These are phyloP conservation scores for Pelodiscus sinensis DNA, from an alignment of 2,113 vertebrate genomes.

Conservation along the genomic window DNA sequence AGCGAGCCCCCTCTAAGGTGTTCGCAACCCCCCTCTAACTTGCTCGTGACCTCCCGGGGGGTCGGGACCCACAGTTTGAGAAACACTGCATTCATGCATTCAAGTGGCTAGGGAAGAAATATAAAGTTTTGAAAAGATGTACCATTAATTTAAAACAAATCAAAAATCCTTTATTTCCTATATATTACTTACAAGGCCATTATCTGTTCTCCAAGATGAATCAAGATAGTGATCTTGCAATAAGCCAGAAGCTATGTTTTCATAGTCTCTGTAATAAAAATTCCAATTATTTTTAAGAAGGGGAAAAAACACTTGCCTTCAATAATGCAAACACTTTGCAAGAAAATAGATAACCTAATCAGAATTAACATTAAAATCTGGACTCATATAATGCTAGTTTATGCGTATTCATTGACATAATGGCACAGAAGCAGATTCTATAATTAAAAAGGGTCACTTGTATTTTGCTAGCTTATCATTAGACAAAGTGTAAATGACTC, in stretches of 20 bases:
- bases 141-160: neutral
- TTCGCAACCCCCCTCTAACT: no score
- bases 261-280: conserved; percentile 79
- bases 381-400: neutral
- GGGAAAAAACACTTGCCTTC: neutral
- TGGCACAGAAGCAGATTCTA: neutral
- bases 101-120: neutral
- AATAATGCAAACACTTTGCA: neutral
- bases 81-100: neutral
- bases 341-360: neutral
- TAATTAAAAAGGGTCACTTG: neutral
- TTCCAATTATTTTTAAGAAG: neutral
- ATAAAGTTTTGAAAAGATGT: neutral
- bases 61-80: no score
- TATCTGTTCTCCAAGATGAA: conserved; percentile 87
- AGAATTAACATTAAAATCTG: neutral
- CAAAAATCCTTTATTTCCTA: neutral
- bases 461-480: neutral
- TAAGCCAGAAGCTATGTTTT: conserved; percentile 71
- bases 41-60: no score
- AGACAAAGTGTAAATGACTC: neutral
- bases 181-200: conserved; percentile 81
- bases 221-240: conserved; percentile 88
- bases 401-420: neutral
- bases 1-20: no score